Evolutionary conservation across 2,113 vertebrate genomes (phyloP).

Genomic region (Rhodinocichla rosea): DNA sequence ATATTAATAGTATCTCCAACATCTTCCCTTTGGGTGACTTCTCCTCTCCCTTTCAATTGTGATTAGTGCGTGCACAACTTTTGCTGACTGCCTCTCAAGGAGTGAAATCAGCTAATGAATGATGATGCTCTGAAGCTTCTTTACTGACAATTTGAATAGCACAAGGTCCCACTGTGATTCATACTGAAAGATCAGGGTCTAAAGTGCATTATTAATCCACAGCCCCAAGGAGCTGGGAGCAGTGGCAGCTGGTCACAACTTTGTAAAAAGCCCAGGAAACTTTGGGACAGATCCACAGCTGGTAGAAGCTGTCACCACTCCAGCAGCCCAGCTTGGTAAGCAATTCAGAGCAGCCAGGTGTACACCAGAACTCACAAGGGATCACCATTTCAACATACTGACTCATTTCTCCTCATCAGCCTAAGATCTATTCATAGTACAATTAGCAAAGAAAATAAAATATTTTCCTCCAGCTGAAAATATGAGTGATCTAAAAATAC

Average conservation of each 20-base stretch:
- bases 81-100: not conserved
- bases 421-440: slow-evolving; percentile 31
- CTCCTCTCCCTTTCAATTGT: not conserved
- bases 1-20: not conserved
- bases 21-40: not conserved
- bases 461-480: slow-evolving; percentile 24
- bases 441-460: slow-evolving; percentile 35
- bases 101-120: not conserved
- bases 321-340: slow-evolving; percentile 12
- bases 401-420: slow-evolving; percentile 21
- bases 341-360: slow-evolving; percentile 42
- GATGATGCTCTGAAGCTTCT: not conserved
- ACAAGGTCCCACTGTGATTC: not conserved
- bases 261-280: not conserved
- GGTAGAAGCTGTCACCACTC: slow-evolving; percentile 12
- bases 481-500: slow-evolving; percentile 31
- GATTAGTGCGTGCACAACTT: not conserved
- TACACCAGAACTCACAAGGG: slow-evolving; percentile 12
- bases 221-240: not conserved
- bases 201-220: not conserved
- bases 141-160: not conserved
- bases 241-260: not conserved
- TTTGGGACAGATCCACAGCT: slow-evolving; percentile 26
- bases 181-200: not conserved
- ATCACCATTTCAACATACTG: not conserved